Evolutionary conservation across 2,113 vertebrate species (phyloP).

Genomic region (Peromyscus polionotus): DNA sequence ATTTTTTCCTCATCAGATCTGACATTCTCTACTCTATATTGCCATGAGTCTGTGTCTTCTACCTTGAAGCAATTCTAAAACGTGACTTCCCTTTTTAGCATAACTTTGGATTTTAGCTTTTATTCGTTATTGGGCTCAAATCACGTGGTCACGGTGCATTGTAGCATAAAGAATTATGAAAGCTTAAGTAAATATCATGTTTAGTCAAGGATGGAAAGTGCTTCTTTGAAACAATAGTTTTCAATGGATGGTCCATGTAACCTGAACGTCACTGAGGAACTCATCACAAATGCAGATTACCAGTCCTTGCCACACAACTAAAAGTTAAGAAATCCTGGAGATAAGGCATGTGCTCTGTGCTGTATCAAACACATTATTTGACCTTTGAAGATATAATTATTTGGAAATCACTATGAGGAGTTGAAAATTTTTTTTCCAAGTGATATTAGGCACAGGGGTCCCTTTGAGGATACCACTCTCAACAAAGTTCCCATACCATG

Average conservation of each 20-base stretch:
- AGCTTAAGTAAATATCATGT: background rate
- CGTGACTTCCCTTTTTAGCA: background rate
- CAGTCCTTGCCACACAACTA: background rate
- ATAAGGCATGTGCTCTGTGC: rapidly evolving
- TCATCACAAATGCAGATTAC: background rate
- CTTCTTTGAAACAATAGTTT: background rate
- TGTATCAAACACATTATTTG: background rate
- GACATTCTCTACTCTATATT: background rate
- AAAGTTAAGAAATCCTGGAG: background rate
- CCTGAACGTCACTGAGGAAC: background rate
- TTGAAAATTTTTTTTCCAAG: background rate
- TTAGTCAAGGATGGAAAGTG: background rate
- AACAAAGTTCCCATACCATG: background rate
- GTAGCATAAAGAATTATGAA: background rate
- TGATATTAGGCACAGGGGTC: background rate
- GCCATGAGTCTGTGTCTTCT: background rate
- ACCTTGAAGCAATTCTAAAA: background rate
- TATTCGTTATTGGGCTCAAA: background rate
- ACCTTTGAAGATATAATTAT: background rate
- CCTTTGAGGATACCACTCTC: background rate
- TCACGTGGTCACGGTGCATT: background rate
- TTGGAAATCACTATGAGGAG: background rate
- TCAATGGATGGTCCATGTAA: background rate
- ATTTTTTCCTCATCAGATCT: background rate
- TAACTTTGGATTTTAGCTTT: background rate